Percentiles rank a stretch among this genome's conserved stretches.
These are phyloP conservation scores for Temnothorax rugatulus DNA, from an alignment of 2,888 invertebrate genomes.

Conservation along the genomic window DNA sequence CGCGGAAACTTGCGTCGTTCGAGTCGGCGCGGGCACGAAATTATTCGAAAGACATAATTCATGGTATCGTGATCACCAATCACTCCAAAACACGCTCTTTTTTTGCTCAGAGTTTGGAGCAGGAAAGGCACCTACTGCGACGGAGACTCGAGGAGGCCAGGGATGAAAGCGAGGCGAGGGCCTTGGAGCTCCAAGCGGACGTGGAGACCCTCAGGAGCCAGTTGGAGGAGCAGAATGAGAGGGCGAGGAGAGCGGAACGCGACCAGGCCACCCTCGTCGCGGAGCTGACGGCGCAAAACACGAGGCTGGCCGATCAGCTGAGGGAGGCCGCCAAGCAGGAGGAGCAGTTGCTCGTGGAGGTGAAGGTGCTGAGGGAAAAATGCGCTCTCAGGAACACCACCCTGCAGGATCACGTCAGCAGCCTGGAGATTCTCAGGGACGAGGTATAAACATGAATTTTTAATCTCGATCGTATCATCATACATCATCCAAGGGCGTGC, in stretches of 20 bases:
- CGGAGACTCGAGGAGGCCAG: conserved; percentile 94
- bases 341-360: conserved; percentile 92
- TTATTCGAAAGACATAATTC: background rate
- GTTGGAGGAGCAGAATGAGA: conserved; percentile 88
- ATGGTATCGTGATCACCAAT: background rate
- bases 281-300: conserved; percentile 96
- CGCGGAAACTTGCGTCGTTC: background rate
- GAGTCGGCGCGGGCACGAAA: background rate
- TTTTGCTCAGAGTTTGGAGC: conserved; percentile 93
- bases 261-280: conserved; percentile 94
- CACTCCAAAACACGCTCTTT: background rate
- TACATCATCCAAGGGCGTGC: background rate
- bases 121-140: conserved; percentile 95
- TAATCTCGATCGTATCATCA: background rate
- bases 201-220: conserved; percentile 93
- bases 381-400: conserved; percentile 93
- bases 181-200: conserved; percentile 96
- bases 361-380: conserved; percentile 94
- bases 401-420: conserved; percentile 95
- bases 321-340: conserved; percentile 94
- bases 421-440: conserved; percentile 94
- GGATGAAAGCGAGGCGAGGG: conserved; percentile 95
- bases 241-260: conserved; percentile 89
- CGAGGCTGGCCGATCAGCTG: conserved; percentile 93
- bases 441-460: conserved; percentile 88